Conservation (phyloP, 2,888 invertebrate species). For the Rhagium mordax region DNA sequence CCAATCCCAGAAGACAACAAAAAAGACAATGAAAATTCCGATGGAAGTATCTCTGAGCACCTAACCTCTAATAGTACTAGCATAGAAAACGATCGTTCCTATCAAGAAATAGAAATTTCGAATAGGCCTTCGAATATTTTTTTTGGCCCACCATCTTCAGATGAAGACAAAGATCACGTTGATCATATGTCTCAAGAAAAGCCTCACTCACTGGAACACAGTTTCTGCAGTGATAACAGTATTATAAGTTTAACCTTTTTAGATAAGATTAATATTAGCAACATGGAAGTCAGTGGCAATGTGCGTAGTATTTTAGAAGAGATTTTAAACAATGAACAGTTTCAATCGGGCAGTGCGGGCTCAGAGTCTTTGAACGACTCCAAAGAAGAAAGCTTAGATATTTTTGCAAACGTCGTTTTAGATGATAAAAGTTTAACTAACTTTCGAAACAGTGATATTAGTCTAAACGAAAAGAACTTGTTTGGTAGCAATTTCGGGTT, state of each 20-base stretch:
- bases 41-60: conserved; percentile 58
- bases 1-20: conserved; percentile 49
- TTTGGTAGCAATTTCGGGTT: conserved; percentile 41
- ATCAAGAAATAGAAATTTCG: conserved; percentile 67
- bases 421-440: conserved; percentile 65
- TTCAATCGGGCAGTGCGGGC: conserved; percentile 55
- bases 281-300: conserved; percentile 52
- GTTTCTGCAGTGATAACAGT: conserved; percentile 57
- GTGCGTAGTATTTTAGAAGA: conserved; percentile 65
- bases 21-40: conserved; percentile 37
- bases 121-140: conserved; percentile 55
- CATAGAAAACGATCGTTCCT: conserved; percentile 68
- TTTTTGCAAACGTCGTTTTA: conserved; percentile 66
- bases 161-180: conserved; percentile 43
- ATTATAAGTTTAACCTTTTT: conserved; percentile 55
- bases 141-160: conserved; percentile 42
- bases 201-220: conserved; percentile 55
- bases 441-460: conserved; percentile 45
- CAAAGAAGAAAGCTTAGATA: conserved; percentile 65
- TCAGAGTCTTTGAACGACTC: conserved; percentile 50
- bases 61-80: conserved; percentile 55
- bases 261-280: conserved; percentile 45
- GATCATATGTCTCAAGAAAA: conserved; percentile 56
- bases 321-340: conserved; percentile 62
- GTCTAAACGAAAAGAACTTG: conserved; percentile 47